Evolutionary conservation across 2,113 vertebrate species (phyloP).

Genomic region (mouse (Mus musculus)): DNA sequence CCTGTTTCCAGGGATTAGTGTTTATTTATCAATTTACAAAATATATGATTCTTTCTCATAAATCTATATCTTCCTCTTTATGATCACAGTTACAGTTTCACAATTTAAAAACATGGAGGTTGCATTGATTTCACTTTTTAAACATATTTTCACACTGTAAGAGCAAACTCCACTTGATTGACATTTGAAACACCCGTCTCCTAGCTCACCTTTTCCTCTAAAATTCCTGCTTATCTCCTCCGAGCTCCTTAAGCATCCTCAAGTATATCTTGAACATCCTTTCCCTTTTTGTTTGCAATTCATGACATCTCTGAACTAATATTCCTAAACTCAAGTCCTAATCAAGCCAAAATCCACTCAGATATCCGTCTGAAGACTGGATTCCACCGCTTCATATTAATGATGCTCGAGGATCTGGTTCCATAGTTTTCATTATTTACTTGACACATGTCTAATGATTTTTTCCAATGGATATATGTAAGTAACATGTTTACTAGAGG

Average conservation of each 20-base stretch:
- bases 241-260: rapidly evolving
- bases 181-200: not conserved
- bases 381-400: not conserved
- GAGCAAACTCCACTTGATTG: not conserved
- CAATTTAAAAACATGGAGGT: not conserved
- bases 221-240: not conserved
- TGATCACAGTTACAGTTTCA: not conserved
- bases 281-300: not conserved
- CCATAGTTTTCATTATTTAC: not conserved
- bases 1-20: no score
- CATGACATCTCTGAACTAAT: not conserved
- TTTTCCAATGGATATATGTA: not conserved
- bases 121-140: not conserved
- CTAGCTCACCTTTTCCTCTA: not conserved
- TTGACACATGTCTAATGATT: not conserved
- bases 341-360: not conserved
- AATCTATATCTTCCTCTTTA: not conserved
- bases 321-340: not conserved
- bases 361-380: not conserved
- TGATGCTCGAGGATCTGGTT: not conserved
- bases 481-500: not conserved
- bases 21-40: not conserved
- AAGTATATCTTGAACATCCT: not conserved
- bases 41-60: not conserved
- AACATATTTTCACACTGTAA: not conserved